phyloP scores from a whole-genome alignment of 2,888 invertebrate genomes.

The Byasa hedistus region DNA sequence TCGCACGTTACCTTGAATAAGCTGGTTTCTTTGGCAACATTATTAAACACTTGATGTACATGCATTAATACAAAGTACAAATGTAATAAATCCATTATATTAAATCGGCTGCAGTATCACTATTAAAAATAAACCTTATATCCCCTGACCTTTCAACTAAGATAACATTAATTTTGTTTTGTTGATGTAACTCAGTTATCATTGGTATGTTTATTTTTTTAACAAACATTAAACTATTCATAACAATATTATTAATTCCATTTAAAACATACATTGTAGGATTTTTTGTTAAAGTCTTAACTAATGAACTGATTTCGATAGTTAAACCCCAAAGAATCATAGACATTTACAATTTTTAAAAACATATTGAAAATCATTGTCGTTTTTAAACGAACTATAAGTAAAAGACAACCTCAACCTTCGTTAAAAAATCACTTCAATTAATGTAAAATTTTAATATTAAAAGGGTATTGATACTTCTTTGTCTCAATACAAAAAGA shows the following conservation, averaged over 20 bases:
- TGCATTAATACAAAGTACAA: neutral
- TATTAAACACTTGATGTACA: conserved; percentile 6
- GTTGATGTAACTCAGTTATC: neutral
- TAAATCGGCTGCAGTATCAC: neutral
- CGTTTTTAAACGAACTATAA: no score
- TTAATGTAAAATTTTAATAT: no score
- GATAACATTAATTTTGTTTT: conserved; percentile 5
- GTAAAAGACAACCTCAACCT: no score
- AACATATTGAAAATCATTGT: no score
- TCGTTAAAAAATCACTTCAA: no score
- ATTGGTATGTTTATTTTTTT: neutral
- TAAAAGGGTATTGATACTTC: no score
- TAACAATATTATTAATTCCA: neutral
- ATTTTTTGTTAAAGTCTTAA: no score
- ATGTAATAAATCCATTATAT: neutral
- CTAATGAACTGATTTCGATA: no score
- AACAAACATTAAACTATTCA: neutral
- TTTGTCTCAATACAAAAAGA: no score
- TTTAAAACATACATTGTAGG: neutral
- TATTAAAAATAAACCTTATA: conserved; percentile 8
- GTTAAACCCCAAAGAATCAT: no score
- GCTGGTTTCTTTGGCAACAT: conserved; percentile 26
- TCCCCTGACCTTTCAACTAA: conserved; percentile 7
- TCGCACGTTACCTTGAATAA: conserved; percentile 21
- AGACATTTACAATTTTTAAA: no score